Percentiles rank a stretch among this genome's conserved stretches.
phyloP scores from a whole-genome alignment of 2,113 vertebrate species.

The Pangasianodon gigas region DNA sequence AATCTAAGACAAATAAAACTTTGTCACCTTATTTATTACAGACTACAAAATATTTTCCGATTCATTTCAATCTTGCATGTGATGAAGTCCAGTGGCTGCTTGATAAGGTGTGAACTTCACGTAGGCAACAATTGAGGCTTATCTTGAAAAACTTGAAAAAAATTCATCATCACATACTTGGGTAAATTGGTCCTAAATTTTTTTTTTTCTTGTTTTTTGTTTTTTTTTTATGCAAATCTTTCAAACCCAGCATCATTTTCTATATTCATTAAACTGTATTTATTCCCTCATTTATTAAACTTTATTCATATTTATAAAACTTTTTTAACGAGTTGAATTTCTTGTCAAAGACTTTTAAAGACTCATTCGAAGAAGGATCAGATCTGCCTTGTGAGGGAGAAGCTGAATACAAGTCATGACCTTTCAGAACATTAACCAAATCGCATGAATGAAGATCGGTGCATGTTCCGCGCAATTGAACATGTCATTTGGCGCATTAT shows the following conservation, averaged over 20 bases:
- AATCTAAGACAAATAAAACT: too few species aligned
- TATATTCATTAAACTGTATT: not conserved
- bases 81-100: not conserved
- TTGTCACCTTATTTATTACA: too few species aligned
- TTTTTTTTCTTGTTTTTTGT: not conserved
- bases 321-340: not conserved
- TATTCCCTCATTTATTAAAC: not conserved
- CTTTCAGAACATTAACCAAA: constrained; percentile 28
- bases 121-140: not conserved
- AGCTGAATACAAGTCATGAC: not conserved
- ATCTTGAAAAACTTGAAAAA: not conserved
- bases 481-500: constrained; percentile 33
- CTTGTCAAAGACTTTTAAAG: not conserved
- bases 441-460: constrained; percentile 4
- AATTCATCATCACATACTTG: not conserved
- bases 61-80: not conserved
- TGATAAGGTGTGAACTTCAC: not conserved
- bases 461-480: constrained; percentile 27
- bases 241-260: not conserved
- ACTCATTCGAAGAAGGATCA: not conserved
- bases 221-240: not conserved
- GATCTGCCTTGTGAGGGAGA: too few species aligned
- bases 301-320: not conserved
- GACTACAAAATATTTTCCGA: not conserved
- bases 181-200: too few species aligned